Evolutionary conservation across 2,797 vertebrate species (phyloP).

Genomic region (Falco concolor): DNA sequence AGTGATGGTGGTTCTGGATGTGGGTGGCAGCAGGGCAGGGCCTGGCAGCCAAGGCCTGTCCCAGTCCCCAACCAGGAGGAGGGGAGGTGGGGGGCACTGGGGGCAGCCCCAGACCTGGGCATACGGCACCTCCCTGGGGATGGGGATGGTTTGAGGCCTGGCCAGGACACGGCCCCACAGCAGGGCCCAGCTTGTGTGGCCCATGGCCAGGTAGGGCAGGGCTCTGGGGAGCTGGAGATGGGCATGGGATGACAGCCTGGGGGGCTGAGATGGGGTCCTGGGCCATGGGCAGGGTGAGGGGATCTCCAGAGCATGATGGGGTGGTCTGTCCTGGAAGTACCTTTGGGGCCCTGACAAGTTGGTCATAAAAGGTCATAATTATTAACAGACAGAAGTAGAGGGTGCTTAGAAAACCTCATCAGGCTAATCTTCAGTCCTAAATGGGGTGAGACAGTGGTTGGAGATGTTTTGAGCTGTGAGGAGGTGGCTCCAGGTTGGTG

Average conservation of each 20-base stretch:
- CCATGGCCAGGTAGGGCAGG: not conserved
- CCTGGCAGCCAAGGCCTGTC: no score
- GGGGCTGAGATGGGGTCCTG: not conserved
- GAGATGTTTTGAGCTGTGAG: not conserved
- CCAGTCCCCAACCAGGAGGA: no score
- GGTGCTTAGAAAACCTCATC: not conserved
- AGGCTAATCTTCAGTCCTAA: not conserved
- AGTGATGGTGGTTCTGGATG: rapidly evolving
- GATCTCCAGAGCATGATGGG: not conserved
- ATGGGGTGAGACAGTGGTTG: not conserved
- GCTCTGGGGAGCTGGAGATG: not conserved
- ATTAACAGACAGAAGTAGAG: not conserved
- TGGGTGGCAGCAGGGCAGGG: no score
- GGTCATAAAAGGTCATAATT: not conserved
- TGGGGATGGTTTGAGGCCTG: not conserved
- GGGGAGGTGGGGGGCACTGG: no score
- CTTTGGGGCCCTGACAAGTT: not conserved
- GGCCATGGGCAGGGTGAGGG: no score
- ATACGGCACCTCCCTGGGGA: no score
- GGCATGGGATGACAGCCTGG: not conserved
- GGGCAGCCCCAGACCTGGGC: no score
- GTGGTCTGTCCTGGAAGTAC: not conserved
- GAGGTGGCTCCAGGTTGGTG: not conserved
- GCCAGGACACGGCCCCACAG: rapidly evolving
- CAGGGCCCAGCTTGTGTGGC: not conserved